Conservation (phyloP, 2,888 invertebrate genomes). For the Matsumyia berberina region DNA sequence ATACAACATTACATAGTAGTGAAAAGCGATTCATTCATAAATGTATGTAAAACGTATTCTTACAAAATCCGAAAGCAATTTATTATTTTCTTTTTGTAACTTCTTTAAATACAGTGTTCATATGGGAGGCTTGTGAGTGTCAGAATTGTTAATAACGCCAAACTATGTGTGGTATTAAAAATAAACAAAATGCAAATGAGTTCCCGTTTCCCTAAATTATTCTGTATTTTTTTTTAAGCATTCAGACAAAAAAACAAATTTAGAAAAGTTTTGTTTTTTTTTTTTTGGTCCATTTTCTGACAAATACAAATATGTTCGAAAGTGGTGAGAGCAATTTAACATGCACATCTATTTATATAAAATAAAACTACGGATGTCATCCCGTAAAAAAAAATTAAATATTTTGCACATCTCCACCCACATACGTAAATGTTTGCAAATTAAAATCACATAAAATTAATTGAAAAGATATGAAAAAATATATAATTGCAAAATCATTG, state of each 20-base stretch:
- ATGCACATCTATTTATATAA: slow-evolving; percentile 63
- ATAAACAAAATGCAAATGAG: slow-evolving; percentile 52
- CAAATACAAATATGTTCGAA: slow-evolving; percentile 33
- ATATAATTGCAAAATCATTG: slow-evolving; percentile 58
- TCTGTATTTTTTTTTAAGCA: slow-evolving; percentile 57
- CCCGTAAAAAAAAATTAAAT: slow-evolving; percentile 15
- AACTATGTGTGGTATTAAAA: slow-evolving; percentile 60
- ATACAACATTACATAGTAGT: slow-evolving; percentile 40
- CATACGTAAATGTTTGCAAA: slow-evolving; percentile 44
- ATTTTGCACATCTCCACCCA: slow-evolving; percentile 52
- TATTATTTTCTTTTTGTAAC: slow-evolving; percentile 14
- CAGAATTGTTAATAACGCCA: slow-evolving; percentile 67
- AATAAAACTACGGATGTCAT: slow-evolving; percentile 35
- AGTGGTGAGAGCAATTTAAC: slow-evolving; percentile 58
- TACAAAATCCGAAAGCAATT: slow-evolving; percentile 49
- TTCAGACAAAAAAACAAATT: slow-evolving; percentile 29
- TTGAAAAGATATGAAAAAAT: slow-evolving; percentile 20
- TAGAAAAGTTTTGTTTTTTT: slow-evolving; percentile 13
- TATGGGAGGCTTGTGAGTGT: slow-evolving; percentile 65
- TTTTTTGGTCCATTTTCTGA: slow-evolving; percentile 21
- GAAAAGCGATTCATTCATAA: slow-evolving; percentile 42
- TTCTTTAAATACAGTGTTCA: slow-evolving; percentile 45
- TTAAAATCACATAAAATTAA: slow-evolving; percentile 42
- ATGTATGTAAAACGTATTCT: slow-evolving; percentile 48
- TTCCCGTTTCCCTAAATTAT: slow-evolving; percentile 53